Evolutionary conservation across 1,140 invertebrate species (phyloP).

Genomic region (Zaprionus inermis): DNA sequence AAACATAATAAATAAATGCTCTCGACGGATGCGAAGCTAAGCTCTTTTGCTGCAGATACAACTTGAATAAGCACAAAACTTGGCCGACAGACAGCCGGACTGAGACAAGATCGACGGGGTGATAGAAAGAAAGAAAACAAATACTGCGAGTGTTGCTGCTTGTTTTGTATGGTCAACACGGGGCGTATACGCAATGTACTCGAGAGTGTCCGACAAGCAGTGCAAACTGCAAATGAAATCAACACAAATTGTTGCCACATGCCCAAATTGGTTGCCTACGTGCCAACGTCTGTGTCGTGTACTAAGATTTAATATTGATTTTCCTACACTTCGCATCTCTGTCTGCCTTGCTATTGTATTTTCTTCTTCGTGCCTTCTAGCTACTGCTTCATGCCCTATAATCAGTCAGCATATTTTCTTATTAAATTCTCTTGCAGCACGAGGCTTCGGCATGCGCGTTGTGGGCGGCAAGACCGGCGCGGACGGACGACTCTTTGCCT

Average conservation of each 20-base stretch:
- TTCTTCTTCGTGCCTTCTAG: slow-evolving; percentile 6
- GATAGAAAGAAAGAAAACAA: slow-evolving; percentile 6
- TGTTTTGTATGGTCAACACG: slow-evolving; percentile 30
- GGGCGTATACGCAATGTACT: slow-evolving; percentile 63
- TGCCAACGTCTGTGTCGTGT: slow-evolving; percentile 53
- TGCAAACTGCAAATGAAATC: slow-evolving; percentile 80
- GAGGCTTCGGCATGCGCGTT: slow-evolving; percentile 96
- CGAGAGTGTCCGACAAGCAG: slow-evolving; percentile 33
- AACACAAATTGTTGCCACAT: slow-evolving; percentile 77
- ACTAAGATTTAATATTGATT: slow-evolving; percentile 73
- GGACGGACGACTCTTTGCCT: slow-evolving; percentile 93
- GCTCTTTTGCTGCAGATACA: slow-evolving; percentile 21
- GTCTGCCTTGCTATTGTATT: slow-evolving; percentile 24
- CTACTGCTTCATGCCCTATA: slow-evolving; percentile 25
- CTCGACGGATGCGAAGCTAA: slow-evolving; percentile 30
- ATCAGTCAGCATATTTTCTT: slow-evolving; percentile 60
- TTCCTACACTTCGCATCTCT: slow-evolving; percentile 31
- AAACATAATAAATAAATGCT: slow-evolving; percentile 46
- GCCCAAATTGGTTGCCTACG: slow-evolving; percentile 64
- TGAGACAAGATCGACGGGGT: not conserved
- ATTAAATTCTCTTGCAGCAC: slow-evolving; percentile 86
- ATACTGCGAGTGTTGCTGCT: slow-evolving; percentile 3
- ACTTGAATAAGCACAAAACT: slow-evolving; percentile 65
- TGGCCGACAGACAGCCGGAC: slow-evolving; percentile 34
- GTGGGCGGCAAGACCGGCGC: slow-evolving; percentile 94